A percentile compares a stretch with the other conserved stretches of the same genome.
Conservation (phyloP, 2,888 invertebrate species). For the Trissonchulus sp. region DNA sequence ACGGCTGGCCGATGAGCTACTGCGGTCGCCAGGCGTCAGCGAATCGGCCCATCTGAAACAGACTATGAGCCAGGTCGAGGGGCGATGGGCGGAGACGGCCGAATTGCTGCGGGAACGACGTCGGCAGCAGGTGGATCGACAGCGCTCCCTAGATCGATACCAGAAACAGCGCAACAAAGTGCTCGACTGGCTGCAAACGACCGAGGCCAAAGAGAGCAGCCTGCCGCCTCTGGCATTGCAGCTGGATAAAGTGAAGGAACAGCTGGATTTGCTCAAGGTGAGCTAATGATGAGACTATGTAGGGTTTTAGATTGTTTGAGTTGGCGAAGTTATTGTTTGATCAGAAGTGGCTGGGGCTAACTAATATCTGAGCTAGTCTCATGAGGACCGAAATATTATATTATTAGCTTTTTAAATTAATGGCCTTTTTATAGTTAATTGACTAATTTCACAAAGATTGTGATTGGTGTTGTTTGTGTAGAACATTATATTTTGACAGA, state of each 20-base stretch:
- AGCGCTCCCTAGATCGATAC: not conserved
- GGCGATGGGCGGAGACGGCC: not conserved
- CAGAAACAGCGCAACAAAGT: conserved; percentile 72
- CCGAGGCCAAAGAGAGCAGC: conserved; percentile 69
- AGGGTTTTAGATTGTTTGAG: too few species aligned
- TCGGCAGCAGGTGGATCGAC: not conserved
- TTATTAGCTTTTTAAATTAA: too few species aligned
- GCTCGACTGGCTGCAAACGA: conserved; percentile 72
- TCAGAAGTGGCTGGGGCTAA: too few species aligned
- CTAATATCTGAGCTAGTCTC: too few species aligned
- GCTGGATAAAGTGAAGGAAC: not conserved
- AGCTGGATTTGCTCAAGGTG: not conserved
- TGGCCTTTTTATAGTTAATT: too few species aligned
- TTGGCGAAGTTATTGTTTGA: too few species aligned
- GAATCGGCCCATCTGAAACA: not conserved
- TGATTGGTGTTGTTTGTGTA: too few species aligned
- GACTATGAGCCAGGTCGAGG: not conserved
- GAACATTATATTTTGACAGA: too few species aligned
- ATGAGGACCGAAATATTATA: too few species aligned
- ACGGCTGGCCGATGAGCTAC: not conserved
- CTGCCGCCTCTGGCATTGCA: conserved; percentile 70
- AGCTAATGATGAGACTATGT: too few species aligned
- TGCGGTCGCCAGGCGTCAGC: not conserved
- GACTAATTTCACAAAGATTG: too few species aligned
- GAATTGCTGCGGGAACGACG: not conserved